Conservation (phyloP, 1,140 invertebrate species). For the Trichonephila clavipes region DNA sequence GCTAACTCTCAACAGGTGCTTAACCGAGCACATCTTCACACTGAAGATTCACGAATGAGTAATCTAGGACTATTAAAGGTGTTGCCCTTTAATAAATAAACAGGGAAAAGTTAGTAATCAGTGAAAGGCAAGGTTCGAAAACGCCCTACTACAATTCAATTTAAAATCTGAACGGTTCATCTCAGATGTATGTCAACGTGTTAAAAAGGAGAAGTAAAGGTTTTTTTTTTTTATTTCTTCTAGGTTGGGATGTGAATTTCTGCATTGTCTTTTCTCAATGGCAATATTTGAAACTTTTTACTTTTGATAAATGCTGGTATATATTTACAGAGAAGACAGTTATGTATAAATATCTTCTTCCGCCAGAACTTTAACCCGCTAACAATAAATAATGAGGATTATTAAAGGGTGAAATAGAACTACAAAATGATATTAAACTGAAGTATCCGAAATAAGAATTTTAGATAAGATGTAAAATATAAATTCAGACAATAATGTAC, state of each 20-base stretch:
- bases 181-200: conserved; percentile 23
- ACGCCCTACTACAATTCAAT: conserved; percentile 23
- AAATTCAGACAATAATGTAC: too few relatives aligned
- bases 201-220: background rate
- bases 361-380: background rate
- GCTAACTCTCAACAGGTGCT: background rate
- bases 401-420: background rate
- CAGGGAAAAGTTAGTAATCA: background rate
- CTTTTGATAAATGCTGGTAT: background rate
- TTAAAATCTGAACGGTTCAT: conserved; percentile 26
- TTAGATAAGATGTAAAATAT: background rate
- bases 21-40: background rate
- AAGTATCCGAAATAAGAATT: background rate
- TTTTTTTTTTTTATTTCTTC: background rate
- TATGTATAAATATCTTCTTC: too few relatives aligned
- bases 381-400: background rate
- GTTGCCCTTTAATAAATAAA: background rate
- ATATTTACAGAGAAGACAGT: background rate
- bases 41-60: background rate
- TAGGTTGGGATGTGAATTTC: background rate
- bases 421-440: background rate
- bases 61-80: conserved; percentile 41
- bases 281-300: background rate
- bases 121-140: conserved; percentile 25
- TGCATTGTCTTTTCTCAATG: background rate